These are phyloP conservation scores for Ramazzottius varieornatus DNA, from an alignment of 2,888 invertebrate genomes.

Conservation along the genomic window DNA sequence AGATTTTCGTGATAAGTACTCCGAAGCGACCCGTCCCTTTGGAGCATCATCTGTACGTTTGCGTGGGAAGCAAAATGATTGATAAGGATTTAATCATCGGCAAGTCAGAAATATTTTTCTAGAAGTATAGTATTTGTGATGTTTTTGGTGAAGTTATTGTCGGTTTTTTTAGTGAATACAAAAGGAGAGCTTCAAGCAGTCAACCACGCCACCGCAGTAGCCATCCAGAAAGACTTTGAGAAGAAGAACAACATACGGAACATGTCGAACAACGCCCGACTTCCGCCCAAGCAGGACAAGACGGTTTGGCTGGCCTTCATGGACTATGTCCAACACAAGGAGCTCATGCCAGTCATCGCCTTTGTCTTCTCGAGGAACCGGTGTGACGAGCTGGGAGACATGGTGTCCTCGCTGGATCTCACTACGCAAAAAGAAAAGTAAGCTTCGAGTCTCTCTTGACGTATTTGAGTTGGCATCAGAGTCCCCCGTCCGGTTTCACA, in stretches of 20 bases:
- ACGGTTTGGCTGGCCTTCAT: constrained; percentile 29
- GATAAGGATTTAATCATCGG: not conserved
- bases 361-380: constrained; percentile 67
- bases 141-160: not conserved
- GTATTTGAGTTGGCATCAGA: too few species aligned
- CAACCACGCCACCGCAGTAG: not conserved
- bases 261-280: constrained; percentile 21
- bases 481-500: too few species aligned
- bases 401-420: constrained; percentile 37
- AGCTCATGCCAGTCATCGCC: constrained; percentile 70
- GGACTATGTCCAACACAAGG: constrained; percentile 47
- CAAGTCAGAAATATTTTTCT: not conserved
- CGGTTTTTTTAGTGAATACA: constrained; percentile 6
- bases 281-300: constrained; percentile 9
- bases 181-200: constrained; percentile 4
- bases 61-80: constrained; percentile 32
- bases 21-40: constrained; percentile 75
- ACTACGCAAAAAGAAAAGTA: constrained; percentile 54
- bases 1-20: constrained; percentile 72
- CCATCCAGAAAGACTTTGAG: not conserved
- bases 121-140: not conserved
- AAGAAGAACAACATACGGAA: constrained; percentile 58
- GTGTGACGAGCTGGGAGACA: constrained; percentile 42
- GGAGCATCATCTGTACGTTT: constrained; percentile 71
- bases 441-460: not conserved